Conservation (phyloP, 2,888 invertebrate species). For the Habrosyne pyritoides region DNA sequence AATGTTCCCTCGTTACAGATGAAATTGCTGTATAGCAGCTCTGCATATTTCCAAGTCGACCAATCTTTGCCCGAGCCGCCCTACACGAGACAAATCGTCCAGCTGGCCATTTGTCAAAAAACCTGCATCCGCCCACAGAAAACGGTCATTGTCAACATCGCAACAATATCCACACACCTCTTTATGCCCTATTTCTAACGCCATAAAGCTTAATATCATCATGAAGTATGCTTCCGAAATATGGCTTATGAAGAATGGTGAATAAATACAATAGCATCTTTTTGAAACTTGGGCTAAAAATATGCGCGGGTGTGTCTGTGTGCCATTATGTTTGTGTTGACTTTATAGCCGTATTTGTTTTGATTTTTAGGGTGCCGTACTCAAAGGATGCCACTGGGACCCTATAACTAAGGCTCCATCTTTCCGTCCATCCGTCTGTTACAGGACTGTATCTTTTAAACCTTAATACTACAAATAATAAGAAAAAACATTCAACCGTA, state of each 20-base stretch:
- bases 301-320: constrained; percentile 37
- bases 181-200: constrained; percentile 34
- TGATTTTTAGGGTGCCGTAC: too few relatives aligned
- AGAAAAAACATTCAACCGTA: too few relatives aligned
- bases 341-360: constrained; percentile 34
- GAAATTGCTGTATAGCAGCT: background rate
- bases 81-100: constrained; percentile 80
- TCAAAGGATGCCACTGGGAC: too few relatives aligned
- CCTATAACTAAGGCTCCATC: too few relatives aligned
- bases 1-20: too few relatives aligned
- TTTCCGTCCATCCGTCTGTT: too few relatives aligned
- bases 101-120: constrained; percentile 82
- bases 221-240: constrained; percentile 8
- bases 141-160: constrained; percentile 66
- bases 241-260: constrained; percentile 31
- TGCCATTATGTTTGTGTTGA: constrained; percentile 22
- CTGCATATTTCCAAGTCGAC: constrained; percentile 4
- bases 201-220: constrained; percentile 42
- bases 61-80: constrained; percentile 69
- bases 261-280: constrained; percentile 39
- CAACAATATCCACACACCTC: constrained; percentile 34
- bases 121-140: constrained; percentile 80
- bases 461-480: too few relatives aligned
- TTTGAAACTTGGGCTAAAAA: constrained; percentile 46
- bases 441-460: too few relatives aligned